Percentiles rank a stretch among this genome's conserved stretches.
Conservation (phyloP, 2,113 vertebrate species). For the Phalacrocorax carbo region DNA sequence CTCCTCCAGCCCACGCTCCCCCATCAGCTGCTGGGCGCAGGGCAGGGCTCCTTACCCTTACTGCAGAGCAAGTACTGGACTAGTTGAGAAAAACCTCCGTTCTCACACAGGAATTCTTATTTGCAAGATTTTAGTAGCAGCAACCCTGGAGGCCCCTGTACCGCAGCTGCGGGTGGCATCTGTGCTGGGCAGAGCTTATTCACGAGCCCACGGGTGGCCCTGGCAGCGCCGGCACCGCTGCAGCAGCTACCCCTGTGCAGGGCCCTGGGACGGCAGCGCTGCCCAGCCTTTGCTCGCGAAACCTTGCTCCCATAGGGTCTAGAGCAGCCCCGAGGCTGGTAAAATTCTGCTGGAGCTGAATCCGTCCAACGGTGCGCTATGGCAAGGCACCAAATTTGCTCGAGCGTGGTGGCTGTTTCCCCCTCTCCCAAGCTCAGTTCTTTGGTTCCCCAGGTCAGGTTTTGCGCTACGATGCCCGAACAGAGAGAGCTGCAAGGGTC, state of each 20-base stretch:
- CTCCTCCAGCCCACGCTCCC: not conserved
- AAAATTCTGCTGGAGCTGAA: not conserved
- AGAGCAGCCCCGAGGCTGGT: not conserved
- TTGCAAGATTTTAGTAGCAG: not conserved
- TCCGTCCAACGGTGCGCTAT: fast-evolving
- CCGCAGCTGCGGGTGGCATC: fast-evolving
- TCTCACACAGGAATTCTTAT: not conserved
- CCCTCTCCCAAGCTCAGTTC: not conserved
- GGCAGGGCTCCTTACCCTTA: not conserved
- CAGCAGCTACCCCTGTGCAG: not conserved
- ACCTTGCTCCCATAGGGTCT: not conserved
- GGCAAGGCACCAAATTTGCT: not conserved
- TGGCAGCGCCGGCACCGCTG: not conserved
- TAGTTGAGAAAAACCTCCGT: not conserved
- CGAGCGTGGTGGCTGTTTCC: not conserved
- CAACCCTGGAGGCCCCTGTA: not conserved
- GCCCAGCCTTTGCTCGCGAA: not conserved
- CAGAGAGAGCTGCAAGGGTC: not conserved
- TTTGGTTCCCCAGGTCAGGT: not conserved
- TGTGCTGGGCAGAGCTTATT: not conserved
- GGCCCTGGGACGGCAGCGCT: not conserved
- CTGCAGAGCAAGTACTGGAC: not conserved
- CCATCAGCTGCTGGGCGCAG: not conserved
- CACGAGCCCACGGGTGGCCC: not conserved
- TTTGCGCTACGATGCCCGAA: fast-evolving